These are phyloP conservation scores for Strix uralensis DNA, from an alignment of 2,113 vertebrate species.

Conservation along the genomic window DNA sequence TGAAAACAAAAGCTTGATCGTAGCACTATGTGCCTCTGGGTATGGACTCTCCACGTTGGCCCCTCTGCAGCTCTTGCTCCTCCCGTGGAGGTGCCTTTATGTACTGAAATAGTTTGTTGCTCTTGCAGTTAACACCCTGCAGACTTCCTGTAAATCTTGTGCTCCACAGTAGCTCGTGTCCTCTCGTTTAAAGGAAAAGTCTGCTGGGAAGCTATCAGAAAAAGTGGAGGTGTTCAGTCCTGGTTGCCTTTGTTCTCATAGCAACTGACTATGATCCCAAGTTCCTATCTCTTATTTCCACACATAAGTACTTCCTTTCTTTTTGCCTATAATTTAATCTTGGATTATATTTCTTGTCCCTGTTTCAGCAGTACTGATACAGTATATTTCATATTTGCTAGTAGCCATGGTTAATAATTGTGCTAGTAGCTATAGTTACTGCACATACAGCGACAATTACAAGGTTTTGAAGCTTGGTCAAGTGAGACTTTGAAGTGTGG, in stretches of 20 bases:
- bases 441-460: too few species aligned
- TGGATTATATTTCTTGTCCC: neutral
- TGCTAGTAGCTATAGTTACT: too few species aligned
- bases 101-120: neutral
- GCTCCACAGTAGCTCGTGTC: neutral
- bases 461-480: too few species aligned
- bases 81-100: neutral
- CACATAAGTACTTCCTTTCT: neutral
- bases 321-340: neutral
- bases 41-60: neutral
- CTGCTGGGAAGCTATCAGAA: neutral
- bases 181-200: neutral
- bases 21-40: neutral
- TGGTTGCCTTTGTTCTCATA: neutral
- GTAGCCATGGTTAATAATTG: too few species aligned
- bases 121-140: neutral
- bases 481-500: too few species aligned
- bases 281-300: neutral
- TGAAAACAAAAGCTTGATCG: neutral
- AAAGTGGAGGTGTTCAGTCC: neutral
- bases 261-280: neutral
- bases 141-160: neutral
- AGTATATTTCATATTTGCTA: too few species aligned
- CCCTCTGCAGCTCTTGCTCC: neutral
- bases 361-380: neutral